Conservation (phyloP, 2,888 invertebrate species). For the Euzophera pinguis region DNA sequence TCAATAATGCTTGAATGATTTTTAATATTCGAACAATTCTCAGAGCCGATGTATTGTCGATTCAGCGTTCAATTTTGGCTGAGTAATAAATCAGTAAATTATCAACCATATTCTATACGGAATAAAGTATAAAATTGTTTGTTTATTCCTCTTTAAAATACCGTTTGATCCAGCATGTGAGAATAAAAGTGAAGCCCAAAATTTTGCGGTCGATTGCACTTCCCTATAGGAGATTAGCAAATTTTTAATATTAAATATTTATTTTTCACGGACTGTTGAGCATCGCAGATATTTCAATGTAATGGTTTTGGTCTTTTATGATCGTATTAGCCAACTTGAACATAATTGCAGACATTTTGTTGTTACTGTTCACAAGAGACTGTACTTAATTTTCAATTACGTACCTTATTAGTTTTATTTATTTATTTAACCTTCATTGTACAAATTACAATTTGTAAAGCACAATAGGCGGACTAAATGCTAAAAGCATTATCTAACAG, state of each 20-base stretch:
- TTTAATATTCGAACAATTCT: conserved; percentile 72
- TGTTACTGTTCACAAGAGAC: no score
- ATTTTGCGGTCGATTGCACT: conserved; percentile 13
- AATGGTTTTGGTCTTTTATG: conserved; percentile 8
- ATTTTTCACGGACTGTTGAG: conserved; percentile 11
- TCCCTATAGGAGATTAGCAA: conserved; percentile 7
- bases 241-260: conserved; percentile 12
- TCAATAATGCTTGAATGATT: conserved; percentile 72
- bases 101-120: conserved; percentile 14
- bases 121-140: conserved; percentile 27
- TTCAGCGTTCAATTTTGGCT: conserved; percentile 52
- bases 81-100: conserved; percentile 20
- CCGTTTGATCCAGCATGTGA: conserved; percentile 13
- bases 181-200: conserved; percentile 10
- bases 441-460: no score
- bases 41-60: conserved; percentile 55
- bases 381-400: no score
- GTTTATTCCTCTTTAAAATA: conserved; percentile 14
- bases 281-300: conserved; percentile 6
- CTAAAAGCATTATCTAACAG: no score
- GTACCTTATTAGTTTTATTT: no score
- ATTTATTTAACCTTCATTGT: no score
- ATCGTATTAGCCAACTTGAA: neutral
- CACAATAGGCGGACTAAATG: no score
- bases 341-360: no score